Percentiles rank a stretch among this genome's conserved stretches.
Evolutionary conservation across 2,113 vertebrate species (phyloP).

Genomic region (Grallaria varia): DNA sequence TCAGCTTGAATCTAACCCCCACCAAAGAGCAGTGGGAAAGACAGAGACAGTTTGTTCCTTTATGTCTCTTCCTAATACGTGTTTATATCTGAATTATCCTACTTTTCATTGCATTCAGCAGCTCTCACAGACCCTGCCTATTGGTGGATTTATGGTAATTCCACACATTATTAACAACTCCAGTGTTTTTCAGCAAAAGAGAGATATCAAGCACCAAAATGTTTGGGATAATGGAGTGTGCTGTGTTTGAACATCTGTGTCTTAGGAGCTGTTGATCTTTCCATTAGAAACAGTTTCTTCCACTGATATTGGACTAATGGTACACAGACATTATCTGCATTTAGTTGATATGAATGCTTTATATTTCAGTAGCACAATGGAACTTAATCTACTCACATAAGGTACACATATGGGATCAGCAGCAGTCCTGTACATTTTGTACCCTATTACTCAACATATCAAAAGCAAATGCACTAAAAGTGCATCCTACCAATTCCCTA

Average conservation of each 20-base stretch:
- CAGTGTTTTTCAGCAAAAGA: background rate
- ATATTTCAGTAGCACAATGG: background rate
- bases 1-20: background rate
- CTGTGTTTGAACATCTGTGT: background rate
- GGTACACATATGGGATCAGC: background rate
- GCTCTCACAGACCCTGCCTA: constrained; percentile 9
- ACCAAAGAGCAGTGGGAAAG: background rate
- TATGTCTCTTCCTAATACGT: constrained; percentile 18
- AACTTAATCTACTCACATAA: background rate
- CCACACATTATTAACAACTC: background rate
- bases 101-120: constrained; percentile 8
- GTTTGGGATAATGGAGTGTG: background rate
- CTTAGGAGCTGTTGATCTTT: background rate
- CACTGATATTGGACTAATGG: background rate
- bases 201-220: background rate
- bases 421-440: background rate
- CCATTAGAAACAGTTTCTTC: background rate
- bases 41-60: background rate
- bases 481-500: background rate
- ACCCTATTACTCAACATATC: background rate
- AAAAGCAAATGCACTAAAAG: background rate
- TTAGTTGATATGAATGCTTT: background rate
- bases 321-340: background rate
- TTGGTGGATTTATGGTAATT: constrained; percentile 49
- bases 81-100: constrained; percentile 31